Conservation (phyloP, 2,888 invertebrate genomes). For the Hyles lineata region DNA sequence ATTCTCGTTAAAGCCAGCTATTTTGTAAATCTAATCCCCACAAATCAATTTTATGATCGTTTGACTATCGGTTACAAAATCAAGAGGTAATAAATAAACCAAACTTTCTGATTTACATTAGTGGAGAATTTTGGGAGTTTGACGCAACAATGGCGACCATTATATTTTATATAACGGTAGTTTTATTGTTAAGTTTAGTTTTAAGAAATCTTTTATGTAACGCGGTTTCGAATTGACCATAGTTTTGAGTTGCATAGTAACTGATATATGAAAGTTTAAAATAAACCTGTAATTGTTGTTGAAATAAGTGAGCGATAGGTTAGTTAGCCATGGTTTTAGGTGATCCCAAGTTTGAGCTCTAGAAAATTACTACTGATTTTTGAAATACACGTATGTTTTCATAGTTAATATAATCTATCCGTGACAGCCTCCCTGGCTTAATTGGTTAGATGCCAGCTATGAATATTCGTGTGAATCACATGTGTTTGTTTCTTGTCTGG, state of each 20-base stretch:
- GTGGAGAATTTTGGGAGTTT: neutral
- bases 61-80: neutral
- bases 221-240: neutral
- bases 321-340: too few species aligned
- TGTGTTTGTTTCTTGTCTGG: too few species aligned
- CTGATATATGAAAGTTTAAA: neutral
- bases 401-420: too few species aligned
- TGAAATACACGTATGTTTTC: too few species aligned
- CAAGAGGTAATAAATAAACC: neutral
- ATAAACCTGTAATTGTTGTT: too few species aligned
- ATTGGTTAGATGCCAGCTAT: too few species aligned
- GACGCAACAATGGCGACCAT: constrained; percentile 11
- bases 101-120: constrained; percentile 13
- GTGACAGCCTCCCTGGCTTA: too few species aligned
- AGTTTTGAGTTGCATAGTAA: neutral
- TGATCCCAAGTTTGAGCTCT: too few species aligned
- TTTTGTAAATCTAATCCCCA: neutral
- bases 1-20: neutral
- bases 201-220: constrained; percentile 16
- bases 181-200: constrained; percentile 1
- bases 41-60: neutral
- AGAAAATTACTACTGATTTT: too few species aligned
- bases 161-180: constrained; percentile 13
- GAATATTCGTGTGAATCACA: too few species aligned
- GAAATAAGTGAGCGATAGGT: too few species aligned